Base-by-base conservation (phyloP, 2,797 vertebrate species). In the Eidolon dupreanum region DNA sequence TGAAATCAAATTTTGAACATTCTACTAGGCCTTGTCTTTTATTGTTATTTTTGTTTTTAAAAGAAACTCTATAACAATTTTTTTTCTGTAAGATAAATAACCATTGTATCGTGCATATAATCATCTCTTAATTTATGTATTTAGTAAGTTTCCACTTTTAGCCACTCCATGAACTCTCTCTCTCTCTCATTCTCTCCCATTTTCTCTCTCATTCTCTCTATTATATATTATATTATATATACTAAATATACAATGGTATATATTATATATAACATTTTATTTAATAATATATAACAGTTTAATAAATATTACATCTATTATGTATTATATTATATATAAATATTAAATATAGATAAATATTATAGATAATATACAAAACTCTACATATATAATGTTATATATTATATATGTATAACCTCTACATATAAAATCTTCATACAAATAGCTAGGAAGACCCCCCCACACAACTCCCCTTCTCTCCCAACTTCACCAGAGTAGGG, bases 121-220 rank as follows among this genome's bases (percentile, higher is more conserved):
- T 79, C 78, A 53, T 91, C 11, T 59, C 41, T 36, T 90, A 96
- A 88, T 73, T 90, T 86, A 68, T n/a, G 2, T 68, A 83, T 84
- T 82, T 43, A 88, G 31, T 78, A 68, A 38, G 26, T 84, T 86
- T 85, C 22, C 33, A 26, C 83, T 79, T 65, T 57, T 28, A 91
- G 49, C 41, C 49, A 78, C 19, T 87, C 63, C 82, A 61, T 66
- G 33, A 61, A 31, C 24, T 82, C 59, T 68, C 53, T 83, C 2
- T 68, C 61, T 24, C 24, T 66, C n/a, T 82, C 22, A 70, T 49
- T 46, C 46, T 46, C 43, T 49, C 49, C 43, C 43, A 46, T 46
- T 43, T 43, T 68, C 61, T 24, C 24, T 66, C n/a, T 82, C 22
- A 70, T 49, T 43, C 43, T 43, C 38, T 49, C 49, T 49, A 49